Base-by-base conservation (phyloP, 2,888 invertebrate genomes). In the Tillus elongatus region DNA sequence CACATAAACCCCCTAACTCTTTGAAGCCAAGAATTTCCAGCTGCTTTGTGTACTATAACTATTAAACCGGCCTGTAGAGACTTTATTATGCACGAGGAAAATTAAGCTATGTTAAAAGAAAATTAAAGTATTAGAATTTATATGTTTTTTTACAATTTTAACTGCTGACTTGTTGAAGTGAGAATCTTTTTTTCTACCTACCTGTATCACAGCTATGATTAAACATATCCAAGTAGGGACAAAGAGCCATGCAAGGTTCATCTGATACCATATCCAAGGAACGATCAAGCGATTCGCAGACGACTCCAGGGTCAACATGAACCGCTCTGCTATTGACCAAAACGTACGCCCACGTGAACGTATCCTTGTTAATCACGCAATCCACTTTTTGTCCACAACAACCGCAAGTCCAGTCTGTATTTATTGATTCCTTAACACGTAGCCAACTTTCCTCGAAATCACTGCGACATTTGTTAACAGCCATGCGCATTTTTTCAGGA, bases 151-250 rank as follows among this genome's bases (percentile, higher is more conserved):
- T n/a, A n/a, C n/a, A n/a, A n/a, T n/a, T n/a, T n/a, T n/a, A n/a
- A n/a, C n/a, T n/a, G n/a, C n/a, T n/a, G n/a, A n/a, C n/a, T n/a
- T n/a, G n/a, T n/a, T n/a, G n/a, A n/a, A n/a, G n/a, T n/a, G n/a
- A n/a, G n/a, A n/a, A n/a, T n/a, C n/a, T n/a, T n/a, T n/a, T n/a
- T n/a, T n/a, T n/a, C n/a, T n/a, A n/a, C n/a, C n/a, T n/a, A n/a
- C n/a, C n/a, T n/a, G n/a, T n/a, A n/a, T n/a, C n/a, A n/a, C n/a
- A n/a, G n/a, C n/a, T n/a, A 58, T 93, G 93, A 68, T 93, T 93
- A 44, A 93, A 82, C 68, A 93, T 75, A 63, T 93, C 93, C 41
- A 93, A 69, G 60, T 82, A 88, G 0, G 93, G 93, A 43, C 87
- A 89, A 33, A 93, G 63, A 3, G 89, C 90, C 64, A 80, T 72